A percentile compares a stretch with the other conserved stretches of the same genome.
Evolutionary conservation across 2,113 vertebrate species (phyloP).

Genomic region (Ciconia boyciana): DNA sequence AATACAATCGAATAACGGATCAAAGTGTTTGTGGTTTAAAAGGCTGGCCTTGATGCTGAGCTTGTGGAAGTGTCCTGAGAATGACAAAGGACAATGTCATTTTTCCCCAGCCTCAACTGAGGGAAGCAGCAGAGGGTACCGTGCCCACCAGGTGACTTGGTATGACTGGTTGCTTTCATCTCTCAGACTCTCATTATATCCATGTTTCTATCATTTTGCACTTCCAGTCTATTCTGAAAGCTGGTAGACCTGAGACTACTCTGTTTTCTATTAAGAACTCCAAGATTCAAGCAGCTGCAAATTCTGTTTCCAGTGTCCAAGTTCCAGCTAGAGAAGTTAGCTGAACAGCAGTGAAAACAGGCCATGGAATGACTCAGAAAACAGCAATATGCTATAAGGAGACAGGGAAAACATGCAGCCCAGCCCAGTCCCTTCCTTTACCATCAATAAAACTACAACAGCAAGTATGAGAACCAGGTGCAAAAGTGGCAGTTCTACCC

Average conservation of each 20-base stretch:
- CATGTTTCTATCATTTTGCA: neutral
- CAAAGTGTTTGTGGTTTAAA: slow-evolving; percentile 19
- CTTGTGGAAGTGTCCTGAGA: neutral
- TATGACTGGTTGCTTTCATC: neutral
- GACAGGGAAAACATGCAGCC: neutral
- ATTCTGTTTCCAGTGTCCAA: neutral
- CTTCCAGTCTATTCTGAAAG: neutral
- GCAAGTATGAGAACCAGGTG: neutral
- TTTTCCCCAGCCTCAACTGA: neutral
- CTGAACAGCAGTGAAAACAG: neutral
- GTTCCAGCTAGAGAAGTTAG: neutral
- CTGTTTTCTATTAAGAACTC: neutral
- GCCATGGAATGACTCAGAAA: neutral
- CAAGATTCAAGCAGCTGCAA: neutral
- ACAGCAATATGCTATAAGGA: neutral
- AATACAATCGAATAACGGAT: neutral
- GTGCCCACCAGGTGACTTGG: neutral
- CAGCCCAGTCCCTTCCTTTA: neutral
- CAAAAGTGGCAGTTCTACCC: neutral
- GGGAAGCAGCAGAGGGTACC: neutral
- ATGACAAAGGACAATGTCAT: neutral
- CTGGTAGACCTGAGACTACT: neutral
- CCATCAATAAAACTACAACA: neutral
- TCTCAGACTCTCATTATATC: neutral
- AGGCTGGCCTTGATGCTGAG: neutral